Base-by-base conservation (phyloP, 1,140 invertebrate species). In the Ganaspis sp. region DNA sequence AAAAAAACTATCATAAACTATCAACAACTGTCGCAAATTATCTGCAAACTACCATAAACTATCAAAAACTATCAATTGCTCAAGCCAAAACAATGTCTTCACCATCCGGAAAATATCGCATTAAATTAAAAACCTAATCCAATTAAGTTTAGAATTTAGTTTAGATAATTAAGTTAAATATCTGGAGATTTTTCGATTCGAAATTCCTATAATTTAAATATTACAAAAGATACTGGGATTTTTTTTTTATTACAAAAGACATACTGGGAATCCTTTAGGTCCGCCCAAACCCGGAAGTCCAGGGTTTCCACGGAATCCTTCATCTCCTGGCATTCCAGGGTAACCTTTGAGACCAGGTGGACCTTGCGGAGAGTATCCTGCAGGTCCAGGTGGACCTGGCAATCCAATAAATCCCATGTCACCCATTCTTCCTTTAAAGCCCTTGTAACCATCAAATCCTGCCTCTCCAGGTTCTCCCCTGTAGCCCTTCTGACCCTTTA, bases 401-500 rank as follows among this genome's bases (percentile, higher is more conserved):
- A 85, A 40, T 73, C 93, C 93, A 12, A 72, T 72, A 6, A 86
- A 82, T 70, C 92, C 92, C 76, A 90, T 82, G 29, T 91, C 87
- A 45, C 94, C 94, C 12, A 85, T 54, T 70, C 72, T 85, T 76
- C 94, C 95, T 83, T 88, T 87, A 49, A 88, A 88, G 78, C 95
- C 94, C 85, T 92, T 93, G 0, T 79, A 75, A 17, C 92, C 93
- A 70, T 86, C 76, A 2, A 85, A 87, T 11, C 93, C 93, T 85
- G 23, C 74, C 74, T 83, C 83, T 81, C 92, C 92, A 9, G 37
- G n/a, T 15, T 80, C 76, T 75, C 93, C 93, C 77, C 88, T 89
- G n/a, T 84, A 85, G 6, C 93, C 93, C 21, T 91, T 92, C 2
- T 89, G 82, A 17, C 92, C 93, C 74, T 87, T 89, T 1, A 90